Evolutionary conservation across 2,888 invertebrate genomes (phyloP).

Genomic region (Gerosis bhagava): DNA sequence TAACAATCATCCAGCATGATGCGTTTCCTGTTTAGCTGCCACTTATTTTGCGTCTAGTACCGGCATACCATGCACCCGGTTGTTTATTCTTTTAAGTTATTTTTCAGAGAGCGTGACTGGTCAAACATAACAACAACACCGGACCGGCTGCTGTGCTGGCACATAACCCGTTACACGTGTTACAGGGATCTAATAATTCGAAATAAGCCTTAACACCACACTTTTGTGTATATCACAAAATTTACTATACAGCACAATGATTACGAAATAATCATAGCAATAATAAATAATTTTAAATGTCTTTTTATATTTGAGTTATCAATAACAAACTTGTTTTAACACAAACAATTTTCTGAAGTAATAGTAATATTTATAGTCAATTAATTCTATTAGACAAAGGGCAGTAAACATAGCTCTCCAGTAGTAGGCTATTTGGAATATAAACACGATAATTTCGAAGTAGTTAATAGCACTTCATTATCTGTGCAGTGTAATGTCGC

Average conservation of each 20-base stretch:
- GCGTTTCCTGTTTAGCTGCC: slow-evolving; percentile 22
- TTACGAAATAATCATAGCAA: too few species aligned
- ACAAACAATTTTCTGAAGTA: too few species aligned
- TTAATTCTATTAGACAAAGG: slow-evolving; percentile 11
- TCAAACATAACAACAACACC: slow-evolving; percentile 51
- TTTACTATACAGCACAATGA: too few species aligned
- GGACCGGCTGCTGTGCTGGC: slow-evolving; percentile 23
- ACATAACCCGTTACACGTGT: slow-evolving; percentile 15
- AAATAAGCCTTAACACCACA: slow-evolving; percentile 2
- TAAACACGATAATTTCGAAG: slow-evolving; percentile 19
- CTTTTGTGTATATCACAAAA: too few species aligned
- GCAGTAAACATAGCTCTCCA: slow-evolving; percentile 16
- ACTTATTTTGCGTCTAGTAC: slow-evolving; percentile 21
- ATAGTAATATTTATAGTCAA: too few species aligned
- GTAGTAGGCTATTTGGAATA: slow-evolving; percentile 13
- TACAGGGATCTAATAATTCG: slow-evolving; percentile 2
- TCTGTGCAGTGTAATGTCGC: slow-evolving; percentile 22
- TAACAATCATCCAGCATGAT: slow-evolving; percentile 23
- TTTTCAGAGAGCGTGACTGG: slow-evolving; percentile 62
- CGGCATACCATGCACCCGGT: slow-evolving; percentile 9
- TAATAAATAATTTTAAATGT: too few species aligned
- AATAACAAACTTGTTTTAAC: too few species aligned
- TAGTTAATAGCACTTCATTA: slow-evolving; percentile 24
- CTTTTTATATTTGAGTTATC: too few species aligned
- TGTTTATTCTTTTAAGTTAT: slow-evolving; percentile 24